Evolutionary conservation across 1,140 invertebrate genomes (phyloP).

Genomic region (Andricus grossulariae): DNA sequence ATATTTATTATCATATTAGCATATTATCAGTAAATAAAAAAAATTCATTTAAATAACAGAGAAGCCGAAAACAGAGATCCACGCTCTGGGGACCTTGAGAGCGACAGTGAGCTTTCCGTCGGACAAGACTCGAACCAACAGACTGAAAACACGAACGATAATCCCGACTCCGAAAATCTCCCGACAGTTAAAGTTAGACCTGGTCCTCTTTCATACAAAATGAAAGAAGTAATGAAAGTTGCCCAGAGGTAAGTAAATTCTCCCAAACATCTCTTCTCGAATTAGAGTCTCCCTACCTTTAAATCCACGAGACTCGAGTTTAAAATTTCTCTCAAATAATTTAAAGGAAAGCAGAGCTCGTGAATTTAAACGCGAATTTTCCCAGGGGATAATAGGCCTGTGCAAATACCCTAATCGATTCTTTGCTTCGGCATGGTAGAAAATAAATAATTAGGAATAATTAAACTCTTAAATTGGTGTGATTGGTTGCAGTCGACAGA

Average conservation of each 20-base stretch:
- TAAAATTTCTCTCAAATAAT: neutral
- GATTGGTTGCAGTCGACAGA: slow-evolving; percentile 20
- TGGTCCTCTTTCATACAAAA: slow-evolving; percentile 66
- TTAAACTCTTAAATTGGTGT: slow-evolving; percentile 7
- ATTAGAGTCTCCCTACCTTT: neutral
- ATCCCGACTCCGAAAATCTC: slow-evolving; percentile 1
- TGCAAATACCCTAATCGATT: slow-evolving; percentile 19
- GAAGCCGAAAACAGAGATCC: slow-evolving; percentile 29
- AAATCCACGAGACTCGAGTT: neutral
- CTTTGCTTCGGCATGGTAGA: slow-evolving; percentile 11
- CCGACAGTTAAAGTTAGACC: slow-evolving; percentile 36
- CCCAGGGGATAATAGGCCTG: slow-evolving; percentile 6
- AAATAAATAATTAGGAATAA: slow-evolving; percentile 17
- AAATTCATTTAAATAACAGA: slow-evolving; percentile 25
- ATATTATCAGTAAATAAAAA: neutral
- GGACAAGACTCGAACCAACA: slow-evolving; percentile 50
- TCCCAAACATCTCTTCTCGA: neutral
- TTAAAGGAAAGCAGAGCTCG: neutral
- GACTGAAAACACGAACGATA: neutral
- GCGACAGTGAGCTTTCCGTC: slow-evolving; percentile 67
- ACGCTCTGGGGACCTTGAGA: slow-evolving; percentile 46
- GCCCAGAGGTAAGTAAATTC: slow-evolving; percentile 21
- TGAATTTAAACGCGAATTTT: neutral
- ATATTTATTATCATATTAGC: no score
- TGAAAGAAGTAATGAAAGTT: slow-evolving; percentile 51